Base-by-base conservation (phyloP, 30 jellyfish, hydroid and myxozoan genomes). In the Sanderia malayensis region DNA sequence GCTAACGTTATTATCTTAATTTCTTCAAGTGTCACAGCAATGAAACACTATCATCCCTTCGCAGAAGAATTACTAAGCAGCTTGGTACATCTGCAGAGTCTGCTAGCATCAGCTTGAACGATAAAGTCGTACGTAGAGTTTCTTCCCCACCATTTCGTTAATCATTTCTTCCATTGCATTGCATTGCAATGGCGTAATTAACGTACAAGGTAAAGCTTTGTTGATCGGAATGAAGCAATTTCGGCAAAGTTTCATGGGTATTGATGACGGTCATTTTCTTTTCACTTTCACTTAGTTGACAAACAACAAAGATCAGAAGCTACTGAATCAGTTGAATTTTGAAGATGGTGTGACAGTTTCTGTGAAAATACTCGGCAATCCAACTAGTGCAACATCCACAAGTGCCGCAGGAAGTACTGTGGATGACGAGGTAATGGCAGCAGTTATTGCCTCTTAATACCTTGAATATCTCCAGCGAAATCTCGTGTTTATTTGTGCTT, bases 321-420 rank as follows among this genome's bases (percentile, higher is more conserved):
- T 88, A 41, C 81, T 88, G 37, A 82, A 70, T 46, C 97, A 88
- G 71, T 71, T 88, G 32, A 74, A 70, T 58, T 58, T 88, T 44
- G 84, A 80, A 22, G 77, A 68, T 18, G 58, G 72, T 46, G 86
- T 76, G 20, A 32, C 72, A 19, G 28, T 86, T 24, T 29, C 34
- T 31, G 93, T 64, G 29, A 86, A 58, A 34, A 60, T 71, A 9
- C 32, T 52, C 11, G 44, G 58, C 37, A 61, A 60, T 19, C 34
- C 76, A 2, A 66, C 44, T 60, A 79, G 85, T 13, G 85, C 89
- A 32, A n/a, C n/a, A n/a, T 29, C 90, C 1, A 85, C 73, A 0
- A 65, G 74, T 64, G 79, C 55, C 26, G 68, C 49, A 18, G 67
- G 80, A 8, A 59, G 72, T 15, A 65, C 33, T 3, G 46, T 33